Base-by-base conservation (phyloP, 2,888 invertebrate genomes). In the Ormyrus nitidulus region DNA sequence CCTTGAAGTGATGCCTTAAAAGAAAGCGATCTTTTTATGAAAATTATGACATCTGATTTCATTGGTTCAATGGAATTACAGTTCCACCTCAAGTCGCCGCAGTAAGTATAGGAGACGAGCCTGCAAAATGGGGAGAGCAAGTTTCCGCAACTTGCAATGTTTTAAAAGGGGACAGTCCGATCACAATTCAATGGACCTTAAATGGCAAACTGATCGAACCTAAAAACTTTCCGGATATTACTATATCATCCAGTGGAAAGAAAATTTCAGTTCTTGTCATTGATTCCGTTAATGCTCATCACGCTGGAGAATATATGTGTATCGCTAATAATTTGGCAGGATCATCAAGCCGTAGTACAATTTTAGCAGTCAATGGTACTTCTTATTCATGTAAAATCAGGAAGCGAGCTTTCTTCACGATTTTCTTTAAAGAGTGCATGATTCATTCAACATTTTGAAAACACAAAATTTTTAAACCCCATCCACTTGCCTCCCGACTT, bases 111-210 rank as follows among this genome's bases (percentile, higher is more conserved):
- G 95, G 94, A 83, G 93, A 94, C 79, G 94, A 94, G 86, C 92
- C 94, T 19, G 92, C 94, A 71, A 94, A 94, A 89, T 94, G 94
- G 85, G 95, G 95, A 82, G 94, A 95, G 89, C 93, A 93, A 73
- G 93, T 94, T 62, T 94, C 94, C 87, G 92, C 94, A 86, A 93
- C 92, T 82, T 95, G 95, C 89, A 93, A 94, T 83, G 93, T 94
- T 70, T 93, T 93, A 81, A 94, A 94, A 91, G 95, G 96, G 82
- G 96, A 96, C 91, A 92, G 93, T 79, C 96, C 96, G 1, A 92
- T 96, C 87, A 92, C 92, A 82, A 94, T 96, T 68, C 92, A 92
- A 34, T 96, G 96, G 96, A 93, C 93, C 69, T 94, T 95, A 85
- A 94, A 96, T 89, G 94, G 94, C 69, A 91, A 93, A 87, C 92